Evolutionary conservation across 1,140 invertebrate species (phyloP).

Genomic region (Temnothorax longispinosus): DNA sequence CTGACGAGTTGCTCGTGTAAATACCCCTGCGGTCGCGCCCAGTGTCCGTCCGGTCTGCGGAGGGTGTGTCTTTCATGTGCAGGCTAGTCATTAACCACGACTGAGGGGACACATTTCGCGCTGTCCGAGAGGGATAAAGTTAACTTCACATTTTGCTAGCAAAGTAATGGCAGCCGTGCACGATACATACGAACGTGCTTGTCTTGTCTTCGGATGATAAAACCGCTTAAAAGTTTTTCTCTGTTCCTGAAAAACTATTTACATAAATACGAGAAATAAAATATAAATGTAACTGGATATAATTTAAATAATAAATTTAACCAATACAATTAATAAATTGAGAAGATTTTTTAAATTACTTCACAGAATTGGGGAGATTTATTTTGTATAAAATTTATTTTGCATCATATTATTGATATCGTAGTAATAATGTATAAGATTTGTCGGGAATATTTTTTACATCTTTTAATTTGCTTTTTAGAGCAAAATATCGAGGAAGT

Average conservation of each 20-base stretch:
- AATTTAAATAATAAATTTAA: background rate
- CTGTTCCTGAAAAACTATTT: background rate
- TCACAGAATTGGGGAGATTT: background rate
- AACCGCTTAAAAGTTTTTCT: background rate
- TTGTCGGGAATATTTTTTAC: background rate
- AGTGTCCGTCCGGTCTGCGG: slow-evolving; percentile 16
- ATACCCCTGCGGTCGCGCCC: slow-evolving; percentile 51
- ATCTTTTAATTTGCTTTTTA: background rate
- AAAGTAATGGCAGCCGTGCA: slow-evolving; percentile 30
- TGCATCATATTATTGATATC: background rate
- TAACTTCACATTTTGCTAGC: slow-evolving; percentile 42
- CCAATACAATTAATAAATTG: background rate
- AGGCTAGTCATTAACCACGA: slow-evolving; percentile 51
- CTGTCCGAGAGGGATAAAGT: slow-evolving; percentile 38
- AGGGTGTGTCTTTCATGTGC: slow-evolving; percentile 62
- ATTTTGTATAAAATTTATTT: background rate
- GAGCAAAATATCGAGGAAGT: background rate
- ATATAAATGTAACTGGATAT: slow-evolving; percentile 1
- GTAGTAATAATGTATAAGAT: background rate
- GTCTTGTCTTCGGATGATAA: background rate
- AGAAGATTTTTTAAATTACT: background rate
- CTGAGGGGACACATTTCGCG: slow-evolving; percentile 12
- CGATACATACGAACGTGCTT: background rate
- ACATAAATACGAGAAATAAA: background rate
- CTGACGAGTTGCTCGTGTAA: slow-evolving; percentile 30